Evolutionary conservation across 2,888 invertebrate genomes (phyloP).

Genomic region (Psylliodes chrysocephalus): DNA sequence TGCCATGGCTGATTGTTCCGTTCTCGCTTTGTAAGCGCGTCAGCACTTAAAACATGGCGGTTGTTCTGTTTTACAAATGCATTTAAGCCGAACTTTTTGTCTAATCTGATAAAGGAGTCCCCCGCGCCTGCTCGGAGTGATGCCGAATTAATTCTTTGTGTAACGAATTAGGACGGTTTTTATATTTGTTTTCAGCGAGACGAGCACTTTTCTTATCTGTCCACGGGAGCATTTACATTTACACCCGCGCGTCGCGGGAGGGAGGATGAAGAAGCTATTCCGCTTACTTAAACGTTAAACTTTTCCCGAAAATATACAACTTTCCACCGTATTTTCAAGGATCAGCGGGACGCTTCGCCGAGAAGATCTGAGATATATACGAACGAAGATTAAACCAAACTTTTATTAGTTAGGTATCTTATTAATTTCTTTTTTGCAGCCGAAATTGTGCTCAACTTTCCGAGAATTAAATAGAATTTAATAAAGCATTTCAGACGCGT

Average conservation of each 20-base stretch:
- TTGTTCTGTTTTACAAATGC: slow-evolving; percentile 46
- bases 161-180: slow-evolving; percentile 46
- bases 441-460: no score
- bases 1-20: slow-evolving; percentile 16
- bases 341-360: neutral
- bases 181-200: slow-evolving; percentile 42
- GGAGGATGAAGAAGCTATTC: slow-evolving; percentile 11
- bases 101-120: slow-evolving; percentile 47
- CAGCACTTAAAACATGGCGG: slow-evolving; percentile 42
- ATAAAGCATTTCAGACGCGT: no score
- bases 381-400: neutral
- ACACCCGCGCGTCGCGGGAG: slow-evolving; percentile 2
- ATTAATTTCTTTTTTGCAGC: neutral
- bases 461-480: no score
- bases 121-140: slow-evolving; percentile 33
- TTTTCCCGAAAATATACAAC: slow-evolving; percentile 1
- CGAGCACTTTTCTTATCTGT: slow-evolving; percentile 38
- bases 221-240: slow-evolving; percentile 25
- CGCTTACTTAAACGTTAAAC: slow-evolving; percentile 8
- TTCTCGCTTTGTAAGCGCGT: slow-evolving; percentile 23
- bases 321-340: neutral
- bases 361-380: neutral
- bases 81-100: slow-evolving; percentile 42
- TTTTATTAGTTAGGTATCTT: neutral
- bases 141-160: slow-evolving; percentile 46